phyloP scores from a whole-genome alignment of 2,888 invertebrate species.

The Autographa gamma region DNA sequence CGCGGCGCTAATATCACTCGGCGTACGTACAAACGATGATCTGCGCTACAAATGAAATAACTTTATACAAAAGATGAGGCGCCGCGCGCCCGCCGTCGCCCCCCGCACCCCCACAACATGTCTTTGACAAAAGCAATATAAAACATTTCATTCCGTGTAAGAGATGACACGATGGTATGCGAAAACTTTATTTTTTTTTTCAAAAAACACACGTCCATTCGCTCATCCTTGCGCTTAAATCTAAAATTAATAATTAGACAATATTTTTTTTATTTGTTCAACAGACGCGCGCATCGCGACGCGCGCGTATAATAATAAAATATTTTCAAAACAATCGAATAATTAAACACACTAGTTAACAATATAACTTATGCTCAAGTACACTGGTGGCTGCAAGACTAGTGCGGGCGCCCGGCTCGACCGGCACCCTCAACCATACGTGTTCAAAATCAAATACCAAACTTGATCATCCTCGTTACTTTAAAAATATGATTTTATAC shows the following conservation, averaged over 20 bases:
- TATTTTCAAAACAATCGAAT: constrained; percentile 89
- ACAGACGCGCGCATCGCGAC: constrained; percentile 86
- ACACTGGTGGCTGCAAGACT: constrained; percentile 67
- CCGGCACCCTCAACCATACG: constrained; percentile 66
- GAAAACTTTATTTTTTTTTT: constrained; percentile 82
- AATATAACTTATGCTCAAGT: constrained; percentile 84
- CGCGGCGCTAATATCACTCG: constrained; percentile 64
- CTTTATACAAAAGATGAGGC: constrained; percentile 80
- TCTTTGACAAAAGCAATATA: constrained; percentile 86
- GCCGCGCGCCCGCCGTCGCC: constrained; percentile 57
- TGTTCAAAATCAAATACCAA: constrained; percentile 76
- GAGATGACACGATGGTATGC: constrained; percentile 87
- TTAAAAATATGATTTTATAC: constrained; percentile 81
- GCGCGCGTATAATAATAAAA: constrained; percentile 89
- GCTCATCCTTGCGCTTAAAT: constrained; percentile 88
- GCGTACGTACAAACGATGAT: constrained; percentile 60
- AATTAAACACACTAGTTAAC: constrained; percentile 89
- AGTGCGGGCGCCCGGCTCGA: constrained; percentile 58
- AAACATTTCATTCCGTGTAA: constrained; percentile 88
- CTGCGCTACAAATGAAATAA: constrained; percentile 77
- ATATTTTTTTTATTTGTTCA: constrained; percentile 88
- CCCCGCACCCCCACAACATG: constrained; percentile 69
- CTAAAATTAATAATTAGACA: constrained; percentile 89
- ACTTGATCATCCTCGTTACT: constrained; percentile 71
- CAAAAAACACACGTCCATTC: constrained; percentile 88